Conservation (phyloP, 2,797 vertebrate species). For the Babyrousa celebensis region DNA sequence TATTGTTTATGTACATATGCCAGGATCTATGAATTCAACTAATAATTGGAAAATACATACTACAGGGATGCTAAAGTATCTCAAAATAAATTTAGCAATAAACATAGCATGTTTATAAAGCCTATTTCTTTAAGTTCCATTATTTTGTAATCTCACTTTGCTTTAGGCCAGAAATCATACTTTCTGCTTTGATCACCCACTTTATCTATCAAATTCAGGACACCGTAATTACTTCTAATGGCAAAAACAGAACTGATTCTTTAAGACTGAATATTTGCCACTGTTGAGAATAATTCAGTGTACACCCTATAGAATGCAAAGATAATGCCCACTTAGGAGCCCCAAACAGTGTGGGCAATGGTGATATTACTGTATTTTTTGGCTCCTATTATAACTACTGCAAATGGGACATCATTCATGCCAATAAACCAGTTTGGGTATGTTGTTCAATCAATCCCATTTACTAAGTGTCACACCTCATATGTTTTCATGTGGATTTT, state of each 20-base stretch:
- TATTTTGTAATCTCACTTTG: conserved; percentile 64
- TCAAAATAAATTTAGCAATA: conserved; percentile 64
- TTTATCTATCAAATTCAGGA: conserved; percentile 66
- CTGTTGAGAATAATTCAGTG: neutral
- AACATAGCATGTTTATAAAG: neutral
- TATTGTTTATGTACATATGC: neutral
- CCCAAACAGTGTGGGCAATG: neutral
- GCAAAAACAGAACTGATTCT: conserved; percentile 54
- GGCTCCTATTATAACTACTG: neutral
- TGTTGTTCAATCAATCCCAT: conserved; percentile 12
- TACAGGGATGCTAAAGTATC: neutral
- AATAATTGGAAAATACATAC: conserved; percentile 6
- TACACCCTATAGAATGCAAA: conserved; percentile 10
- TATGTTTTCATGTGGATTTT: conserved; percentile 70
- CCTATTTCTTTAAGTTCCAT: conserved; percentile 11
- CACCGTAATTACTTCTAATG: conserved; percentile 33
- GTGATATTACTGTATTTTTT: neutral
- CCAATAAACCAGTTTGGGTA: conserved; percentile 45
- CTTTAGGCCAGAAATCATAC: conserved; percentile 48
- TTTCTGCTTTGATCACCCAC: conserved; percentile 51
- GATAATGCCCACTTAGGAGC: neutral
- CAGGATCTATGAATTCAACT: neutral
- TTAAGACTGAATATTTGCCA: conserved; percentile 17
- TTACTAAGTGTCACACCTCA: conserved; percentile 58
- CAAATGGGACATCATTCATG: neutral